A percentile compares a stretch with the other conserved stretches of the same genome.
phyloP scores from a whole-genome alignment of 2,888 invertebrate species.

The Reticulitermes lucifugus region DNA sequence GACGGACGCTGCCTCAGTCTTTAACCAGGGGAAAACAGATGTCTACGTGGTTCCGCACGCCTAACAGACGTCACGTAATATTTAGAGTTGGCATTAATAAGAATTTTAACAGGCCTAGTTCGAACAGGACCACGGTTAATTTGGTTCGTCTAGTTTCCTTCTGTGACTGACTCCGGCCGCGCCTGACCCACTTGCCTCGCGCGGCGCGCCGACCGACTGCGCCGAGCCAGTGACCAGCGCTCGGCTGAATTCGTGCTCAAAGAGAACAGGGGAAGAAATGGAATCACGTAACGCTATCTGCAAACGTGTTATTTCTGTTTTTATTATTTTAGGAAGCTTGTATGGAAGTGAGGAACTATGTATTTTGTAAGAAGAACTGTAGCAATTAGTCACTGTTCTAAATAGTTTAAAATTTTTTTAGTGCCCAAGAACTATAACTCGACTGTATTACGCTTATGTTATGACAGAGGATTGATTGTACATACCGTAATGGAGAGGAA shows the following conservation, averaged over 20 bases:
- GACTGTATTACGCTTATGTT: background rate
- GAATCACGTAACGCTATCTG: background rate
- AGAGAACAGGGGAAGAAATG: background rate
- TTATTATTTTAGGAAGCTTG: background rate
- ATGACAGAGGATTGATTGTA: background rate
- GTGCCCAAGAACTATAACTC: no score
- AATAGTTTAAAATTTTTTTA: no score
- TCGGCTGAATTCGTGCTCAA: background rate
- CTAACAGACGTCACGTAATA: background rate
- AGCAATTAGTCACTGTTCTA: no score
- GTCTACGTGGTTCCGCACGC: background rate
- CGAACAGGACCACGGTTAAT: background rate
- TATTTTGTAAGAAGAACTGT: no score
- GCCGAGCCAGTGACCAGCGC: background rate
- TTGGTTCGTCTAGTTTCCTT: background rate
- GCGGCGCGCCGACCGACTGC: background rate
- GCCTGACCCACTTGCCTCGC: constrained; percentile 7
- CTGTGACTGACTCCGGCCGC: background rate
- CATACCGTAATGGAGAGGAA: background rate
- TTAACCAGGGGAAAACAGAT: no score
- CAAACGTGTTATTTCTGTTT: background rate
- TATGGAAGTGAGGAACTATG: no score
- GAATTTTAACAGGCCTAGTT: background rate
- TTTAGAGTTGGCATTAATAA: background rate
- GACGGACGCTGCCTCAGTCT: no score